A percentile compares a stretch with the other conserved stretches of the same genome.
phyloP scores from a whole-genome alignment of 2,888 invertebrate species.

The Aromia moschata region DNA sequence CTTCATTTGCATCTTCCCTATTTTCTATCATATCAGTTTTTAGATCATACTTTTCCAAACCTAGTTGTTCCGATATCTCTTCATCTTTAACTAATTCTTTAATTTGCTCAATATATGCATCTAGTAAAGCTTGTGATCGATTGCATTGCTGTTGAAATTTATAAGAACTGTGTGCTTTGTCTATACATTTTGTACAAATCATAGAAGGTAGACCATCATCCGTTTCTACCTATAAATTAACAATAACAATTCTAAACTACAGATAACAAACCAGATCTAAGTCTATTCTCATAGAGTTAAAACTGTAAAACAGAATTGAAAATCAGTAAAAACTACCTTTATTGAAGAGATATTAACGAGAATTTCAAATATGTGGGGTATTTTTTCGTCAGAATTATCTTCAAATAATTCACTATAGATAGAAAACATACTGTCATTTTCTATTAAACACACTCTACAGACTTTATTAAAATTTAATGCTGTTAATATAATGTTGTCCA shows the following conservation, averaged over 20 bases:
- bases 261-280: slow-evolving; percentile 13
- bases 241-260: neutral
- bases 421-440: slow-evolving; percentile 36
- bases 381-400: slow-evolving; percentile 31
- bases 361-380: slow-evolving; percentile 35
- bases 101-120: slow-evolving; percentile 33
- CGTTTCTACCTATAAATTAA: slow-evolving; percentile 26
- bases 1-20: slow-evolving; percentile 16
- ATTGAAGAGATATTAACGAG: slow-evolving; percentile 33
- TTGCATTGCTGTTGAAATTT: slow-evolving; percentile 38
- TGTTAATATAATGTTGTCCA: slow-evolving; percentile 32
- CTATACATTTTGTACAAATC: slow-evolving; percentile 37
- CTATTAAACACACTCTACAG: slow-evolving; percentile 35
- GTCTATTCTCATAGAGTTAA: no score
- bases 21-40: neutral
- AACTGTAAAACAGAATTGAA: no score
- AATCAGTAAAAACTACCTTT: slow-evolving; percentile 26
- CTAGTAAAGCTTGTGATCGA: slow-evolving; percentile 31
- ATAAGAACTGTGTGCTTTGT: slow-evolving; percentile 35
- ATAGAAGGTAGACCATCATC: slow-evolving; percentile 32
- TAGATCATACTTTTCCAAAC: neutral
- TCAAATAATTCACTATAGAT: slow-evolving; percentile 35
- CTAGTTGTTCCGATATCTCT: neutral
- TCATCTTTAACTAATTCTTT: slow-evolving; percentile 10
- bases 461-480: slow-evolving; percentile 35